These are phyloP conservation scores for Pseudochromis fuscus DNA, from an alignment of 2,797 vertebrate species.

Conservation along the genomic window DNA sequence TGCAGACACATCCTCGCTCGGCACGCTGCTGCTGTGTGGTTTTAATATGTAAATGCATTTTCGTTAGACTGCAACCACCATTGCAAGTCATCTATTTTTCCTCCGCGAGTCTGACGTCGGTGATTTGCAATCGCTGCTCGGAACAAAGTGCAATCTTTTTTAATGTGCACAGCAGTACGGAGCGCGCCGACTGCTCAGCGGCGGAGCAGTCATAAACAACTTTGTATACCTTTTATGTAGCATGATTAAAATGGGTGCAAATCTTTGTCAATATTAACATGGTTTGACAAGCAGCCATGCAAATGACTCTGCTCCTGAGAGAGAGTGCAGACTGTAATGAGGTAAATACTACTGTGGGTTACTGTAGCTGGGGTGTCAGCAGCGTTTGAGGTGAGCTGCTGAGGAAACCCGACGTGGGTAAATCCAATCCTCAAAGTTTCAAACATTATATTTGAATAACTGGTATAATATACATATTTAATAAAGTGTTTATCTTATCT, in stretches of 20 bases:
- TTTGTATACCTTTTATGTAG: slow-evolving; percentile 64
- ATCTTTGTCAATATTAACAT: slow-evolving; percentile 77
- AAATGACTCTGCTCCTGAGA: slow-evolving; percentile 63
- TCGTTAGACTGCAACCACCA: slow-evolving; percentile 46
- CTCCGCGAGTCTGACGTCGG: slow-evolving; percentile 53
- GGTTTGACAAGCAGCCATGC: slow-evolving; percentile 65
- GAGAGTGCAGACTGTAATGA: slow-evolving; percentile 54
- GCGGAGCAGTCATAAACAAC: slow-evolving; percentile 66
- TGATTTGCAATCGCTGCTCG: slow-evolving; percentile 69
- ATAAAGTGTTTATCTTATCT: background rate
- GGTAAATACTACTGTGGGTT: slow-evolving; percentile 58
- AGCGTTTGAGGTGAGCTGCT: slow-evolving; percentile 45
- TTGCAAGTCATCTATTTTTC: slow-evolving; percentile 49
- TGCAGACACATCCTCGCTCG: slow-evolving; percentile 45
- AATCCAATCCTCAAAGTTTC: background rate
- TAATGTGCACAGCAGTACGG: slow-evolving; percentile 57
- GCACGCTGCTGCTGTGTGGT: slow-evolving; percentile 42
- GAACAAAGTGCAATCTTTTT: slow-evolving; percentile 74
- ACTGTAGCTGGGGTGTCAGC: slow-evolving; percentile 48
- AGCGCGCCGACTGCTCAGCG: slow-evolving; percentile 44
- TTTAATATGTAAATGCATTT: slow-evolving; percentile 73
- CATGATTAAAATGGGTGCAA: slow-evolving; percentile 71
- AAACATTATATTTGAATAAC: background rate
- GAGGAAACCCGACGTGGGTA: slow-evolving; percentile 48
- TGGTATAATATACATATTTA: background rate